Conservation (phyloP, 2,888 invertebrate genomes). For the Troilus luridus region DNA sequence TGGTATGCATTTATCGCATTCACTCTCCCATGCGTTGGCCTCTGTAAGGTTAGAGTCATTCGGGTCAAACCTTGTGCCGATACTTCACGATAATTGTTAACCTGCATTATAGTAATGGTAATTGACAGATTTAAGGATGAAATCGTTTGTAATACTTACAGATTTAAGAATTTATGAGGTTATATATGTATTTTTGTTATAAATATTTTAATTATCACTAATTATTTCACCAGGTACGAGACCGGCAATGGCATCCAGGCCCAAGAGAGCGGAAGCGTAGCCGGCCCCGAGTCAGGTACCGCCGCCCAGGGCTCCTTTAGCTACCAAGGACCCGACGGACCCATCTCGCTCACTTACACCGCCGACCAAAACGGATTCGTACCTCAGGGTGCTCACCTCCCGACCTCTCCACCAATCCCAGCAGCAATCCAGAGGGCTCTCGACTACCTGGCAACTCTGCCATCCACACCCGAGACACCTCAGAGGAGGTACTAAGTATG, state of each 20-base stretch:
- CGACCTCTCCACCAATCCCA: conserved; percentile 69
- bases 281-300: conserved; percentile 19
- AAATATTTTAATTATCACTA: not conserved
- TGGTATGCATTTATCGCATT: conserved; percentile 8
- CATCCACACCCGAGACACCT: conserved; percentile 64
- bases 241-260: conserved; percentile 71
- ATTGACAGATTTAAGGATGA: no score
- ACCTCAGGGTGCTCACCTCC: conserved; percentile 72
- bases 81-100: not conserved
- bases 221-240: conserved; percentile 68
- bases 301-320: conserved; percentile 81
- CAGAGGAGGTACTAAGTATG: conserved; percentile 45
- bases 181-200: no score
- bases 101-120: no score
- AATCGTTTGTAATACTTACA: no score
- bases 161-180: no score
- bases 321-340: conserved; percentile 79
- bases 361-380: conserved; percentile 82
- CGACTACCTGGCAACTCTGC: conserved; percentile 67
- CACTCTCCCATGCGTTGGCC: conserved; percentile 8
- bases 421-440: conserved; percentile 68
- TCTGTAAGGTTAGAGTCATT: not conserved
- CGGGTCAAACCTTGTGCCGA: not conserved
- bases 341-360: conserved; percentile 74
- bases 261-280: conserved; percentile 70